phyloP scores from a whole-genome alignment of 1,140 invertebrate species.

The Protaetia brevitarsis region DNA sequence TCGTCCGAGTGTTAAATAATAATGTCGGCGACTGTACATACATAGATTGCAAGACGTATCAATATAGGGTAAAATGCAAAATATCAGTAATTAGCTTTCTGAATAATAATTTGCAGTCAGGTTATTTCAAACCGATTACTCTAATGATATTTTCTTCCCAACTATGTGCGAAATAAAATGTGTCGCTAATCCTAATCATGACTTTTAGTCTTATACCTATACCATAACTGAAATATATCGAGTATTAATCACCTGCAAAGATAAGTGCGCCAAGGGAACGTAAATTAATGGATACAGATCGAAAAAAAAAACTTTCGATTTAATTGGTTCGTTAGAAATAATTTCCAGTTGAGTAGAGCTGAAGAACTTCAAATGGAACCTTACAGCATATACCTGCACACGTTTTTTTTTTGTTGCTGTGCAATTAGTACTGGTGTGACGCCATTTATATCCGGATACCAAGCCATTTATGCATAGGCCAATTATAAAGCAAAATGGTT shows the following conservation, averaged over 20 bases:
- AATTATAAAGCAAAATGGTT: neutral
- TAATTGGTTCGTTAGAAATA: conserved; percentile 3
- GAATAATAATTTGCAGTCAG: too few relatives aligned
- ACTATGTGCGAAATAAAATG: neutral
- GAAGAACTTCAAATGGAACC: neutral
- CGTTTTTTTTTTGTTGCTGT: neutral
- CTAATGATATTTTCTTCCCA: too few relatives aligned
- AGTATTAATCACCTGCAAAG: neutral
- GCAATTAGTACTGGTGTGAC: neutral
- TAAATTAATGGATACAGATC: neutral
- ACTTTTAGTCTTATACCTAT: neutral
- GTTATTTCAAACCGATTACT: too few relatives aligned
- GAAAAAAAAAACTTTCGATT: neutral
- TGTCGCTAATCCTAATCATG: neutral
- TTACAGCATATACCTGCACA: neutral
- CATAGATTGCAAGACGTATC: too few relatives aligned
- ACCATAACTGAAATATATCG: too few relatives aligned
- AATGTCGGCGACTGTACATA: too few relatives aligned
- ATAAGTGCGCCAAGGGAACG: neutral
- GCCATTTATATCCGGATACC: neutral
- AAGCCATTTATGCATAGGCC: neutral
- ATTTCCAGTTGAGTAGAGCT: neutral
- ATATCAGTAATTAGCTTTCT: too few relatives aligned
- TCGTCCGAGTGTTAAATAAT: too few relatives aligned
- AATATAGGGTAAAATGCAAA: too few relatives aligned